phyloP scores from a whole-genome alignment of 2,888 invertebrate species.

The Diadegma fenestrale region DNA sequence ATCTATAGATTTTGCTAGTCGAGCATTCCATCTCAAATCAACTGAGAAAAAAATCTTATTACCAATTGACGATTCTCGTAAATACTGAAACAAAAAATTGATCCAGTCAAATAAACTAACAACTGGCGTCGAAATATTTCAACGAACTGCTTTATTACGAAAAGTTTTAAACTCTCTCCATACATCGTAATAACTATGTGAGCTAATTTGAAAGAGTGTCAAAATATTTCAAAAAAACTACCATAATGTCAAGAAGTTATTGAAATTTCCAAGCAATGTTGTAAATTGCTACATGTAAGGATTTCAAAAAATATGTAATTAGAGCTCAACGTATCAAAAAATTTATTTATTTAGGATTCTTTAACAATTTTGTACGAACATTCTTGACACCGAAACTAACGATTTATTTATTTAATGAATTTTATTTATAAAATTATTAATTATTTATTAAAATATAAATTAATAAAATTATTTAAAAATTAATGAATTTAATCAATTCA shows the following conservation, averaged over 20 bases:
- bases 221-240: not conserved
- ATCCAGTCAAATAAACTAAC: not conserved
- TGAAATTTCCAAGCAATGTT: not conserved
- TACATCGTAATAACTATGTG: not conserved
- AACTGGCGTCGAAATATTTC: not conserved
- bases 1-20: not conserved
- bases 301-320: not conserved
- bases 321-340: no score
- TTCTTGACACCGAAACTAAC: no score
- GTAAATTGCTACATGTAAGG: not conserved
- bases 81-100: not conserved
- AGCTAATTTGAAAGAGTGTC: not conserved
- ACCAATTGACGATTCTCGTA: not conserved
- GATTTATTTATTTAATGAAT: no score
- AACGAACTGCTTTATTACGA: not conserved
- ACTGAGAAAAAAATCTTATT: not conserved
- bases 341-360: no score
- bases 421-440: no score
- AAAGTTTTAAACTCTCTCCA: not conserved
- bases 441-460: no score
- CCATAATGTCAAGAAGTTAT: not conserved
- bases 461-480: no score
- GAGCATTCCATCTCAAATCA: conserved; percentile 5
- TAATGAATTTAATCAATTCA: no score
- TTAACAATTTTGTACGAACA: no score